Evolutionary conservation across 2,113 vertebrate genomes (phyloP).

Genomic region (Syngnathus scovelli): DNA sequence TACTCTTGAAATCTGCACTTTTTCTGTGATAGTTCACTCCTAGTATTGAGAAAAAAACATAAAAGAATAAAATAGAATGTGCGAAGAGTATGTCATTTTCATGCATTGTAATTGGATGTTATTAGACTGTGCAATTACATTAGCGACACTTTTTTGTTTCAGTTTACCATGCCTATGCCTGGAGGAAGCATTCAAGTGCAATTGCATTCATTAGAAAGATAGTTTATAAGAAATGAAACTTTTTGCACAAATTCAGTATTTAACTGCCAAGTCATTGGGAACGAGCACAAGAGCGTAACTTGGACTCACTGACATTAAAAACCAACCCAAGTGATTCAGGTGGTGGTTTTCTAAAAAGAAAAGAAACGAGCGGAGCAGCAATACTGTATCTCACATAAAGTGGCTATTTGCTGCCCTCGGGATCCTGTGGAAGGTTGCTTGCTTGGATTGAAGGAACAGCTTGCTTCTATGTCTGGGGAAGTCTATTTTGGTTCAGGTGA

Average conservation of each 20-base stretch:
- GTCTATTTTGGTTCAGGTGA: constrained; percentile 7
- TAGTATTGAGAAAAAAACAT: constrained; percentile 78
- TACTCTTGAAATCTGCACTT: constrained; percentile 85
- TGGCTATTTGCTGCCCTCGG: background rate
- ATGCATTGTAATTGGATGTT: background rate
- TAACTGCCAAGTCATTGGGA: background rate
- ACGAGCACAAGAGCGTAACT: background rate
- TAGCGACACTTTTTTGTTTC: background rate
- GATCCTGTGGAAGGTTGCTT: background rate
- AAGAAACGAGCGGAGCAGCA: background rate
- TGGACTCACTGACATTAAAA: constrained; percentile 24
- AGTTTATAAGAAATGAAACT: background rate
- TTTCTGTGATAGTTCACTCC: constrained; percentile 78
- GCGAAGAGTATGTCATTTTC: background rate
- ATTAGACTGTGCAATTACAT: background rate
- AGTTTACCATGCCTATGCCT: background rate
- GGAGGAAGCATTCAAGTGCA: background rate
- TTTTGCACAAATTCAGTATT: background rate
- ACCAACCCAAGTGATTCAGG: constrained; percentile 23
- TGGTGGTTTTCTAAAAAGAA: background rate
- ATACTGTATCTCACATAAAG: background rate
- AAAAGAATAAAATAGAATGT: constrained; percentile 65
- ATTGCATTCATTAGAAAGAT: background rate
- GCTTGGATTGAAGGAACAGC: constrained; percentile 30
- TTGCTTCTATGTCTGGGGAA: constrained; percentile 7